These are phyloP conservation scores for Cichladusa arquata DNA, from an alignment of 2,113 vertebrate genomes.

Conservation along the genomic window DNA sequence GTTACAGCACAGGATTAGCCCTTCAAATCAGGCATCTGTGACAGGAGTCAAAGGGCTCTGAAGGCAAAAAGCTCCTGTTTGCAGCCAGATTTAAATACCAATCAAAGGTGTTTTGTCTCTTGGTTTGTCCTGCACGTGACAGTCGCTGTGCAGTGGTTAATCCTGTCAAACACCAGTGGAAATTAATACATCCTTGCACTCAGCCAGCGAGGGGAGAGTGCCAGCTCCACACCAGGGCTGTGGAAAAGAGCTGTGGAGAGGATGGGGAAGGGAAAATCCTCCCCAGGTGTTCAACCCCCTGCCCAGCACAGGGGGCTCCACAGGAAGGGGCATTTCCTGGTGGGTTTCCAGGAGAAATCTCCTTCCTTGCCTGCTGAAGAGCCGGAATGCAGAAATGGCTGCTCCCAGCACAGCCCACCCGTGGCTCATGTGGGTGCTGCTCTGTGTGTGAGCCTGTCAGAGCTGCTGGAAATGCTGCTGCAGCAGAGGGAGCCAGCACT, in stretches of 20 bases:
- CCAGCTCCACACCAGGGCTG: neutral
- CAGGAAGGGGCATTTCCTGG: neutral
- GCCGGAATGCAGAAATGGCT: neutral
- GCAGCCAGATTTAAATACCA: neutral
- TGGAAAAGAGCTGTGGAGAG: neutral
- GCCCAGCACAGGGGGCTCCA: neutral
- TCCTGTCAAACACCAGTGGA: neutral
- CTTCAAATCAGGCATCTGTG: neutral
- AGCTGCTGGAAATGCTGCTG: rapidly evolving
- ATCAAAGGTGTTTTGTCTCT: neutral
- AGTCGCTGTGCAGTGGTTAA: neutral
- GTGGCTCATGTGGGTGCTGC: neutral
- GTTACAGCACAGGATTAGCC: neutral
- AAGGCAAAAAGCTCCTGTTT: neutral
- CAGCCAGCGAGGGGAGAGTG: neutral
- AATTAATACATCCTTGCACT: neutral
- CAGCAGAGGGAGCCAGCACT: neutral
- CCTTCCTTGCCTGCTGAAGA: neutral
- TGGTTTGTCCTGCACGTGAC: neutral
- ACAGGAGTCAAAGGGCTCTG: neutral
- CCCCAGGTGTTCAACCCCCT: neutral
- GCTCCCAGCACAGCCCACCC: neutral
- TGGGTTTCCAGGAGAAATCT: neutral
- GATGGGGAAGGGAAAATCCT: neutral
- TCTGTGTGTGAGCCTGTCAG: neutral